phyloP scores from a whole-genome alignment of 2,113 vertebrate genomes.

The Hypanus sabinus region DNA sequence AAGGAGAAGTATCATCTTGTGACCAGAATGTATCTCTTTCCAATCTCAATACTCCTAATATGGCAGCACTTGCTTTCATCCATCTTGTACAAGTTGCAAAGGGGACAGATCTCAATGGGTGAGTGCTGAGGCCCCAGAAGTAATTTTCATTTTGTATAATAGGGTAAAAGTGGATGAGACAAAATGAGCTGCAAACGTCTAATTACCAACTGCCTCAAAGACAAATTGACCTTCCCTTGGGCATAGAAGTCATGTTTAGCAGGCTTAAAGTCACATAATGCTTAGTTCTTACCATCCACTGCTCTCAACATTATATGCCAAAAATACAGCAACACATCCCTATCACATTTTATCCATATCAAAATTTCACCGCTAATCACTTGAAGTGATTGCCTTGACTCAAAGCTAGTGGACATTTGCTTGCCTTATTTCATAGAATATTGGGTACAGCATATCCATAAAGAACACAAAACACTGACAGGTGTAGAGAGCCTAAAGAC shows the following conservation, averaged over 20 bases:
- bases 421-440: neutral
- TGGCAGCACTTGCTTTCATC: neutral
- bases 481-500: neutral
- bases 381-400: neutral
- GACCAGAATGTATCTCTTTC: neutral
- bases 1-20: neutral
- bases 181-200: neutral
- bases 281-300: neutral
- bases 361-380: neutral
- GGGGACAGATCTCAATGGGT: neutral
- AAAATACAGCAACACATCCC: neutral
- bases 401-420: neutral
- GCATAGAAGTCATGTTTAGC: neutral
- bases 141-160: neutral
- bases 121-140: neutral
- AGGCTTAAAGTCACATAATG: neutral
- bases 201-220: neutral
- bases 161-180: neutral
- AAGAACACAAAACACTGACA: neutral
- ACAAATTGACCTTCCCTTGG: neutral
- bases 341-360: too few relatives aligned
- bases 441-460: neutral
- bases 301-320: neutral
- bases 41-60: neutral
- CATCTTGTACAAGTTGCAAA: neutral